Evolutionary conservation across 2,797 vertebrate genomes (phyloP).

Genomic region (Pseudochirops cupreus): DNA sequence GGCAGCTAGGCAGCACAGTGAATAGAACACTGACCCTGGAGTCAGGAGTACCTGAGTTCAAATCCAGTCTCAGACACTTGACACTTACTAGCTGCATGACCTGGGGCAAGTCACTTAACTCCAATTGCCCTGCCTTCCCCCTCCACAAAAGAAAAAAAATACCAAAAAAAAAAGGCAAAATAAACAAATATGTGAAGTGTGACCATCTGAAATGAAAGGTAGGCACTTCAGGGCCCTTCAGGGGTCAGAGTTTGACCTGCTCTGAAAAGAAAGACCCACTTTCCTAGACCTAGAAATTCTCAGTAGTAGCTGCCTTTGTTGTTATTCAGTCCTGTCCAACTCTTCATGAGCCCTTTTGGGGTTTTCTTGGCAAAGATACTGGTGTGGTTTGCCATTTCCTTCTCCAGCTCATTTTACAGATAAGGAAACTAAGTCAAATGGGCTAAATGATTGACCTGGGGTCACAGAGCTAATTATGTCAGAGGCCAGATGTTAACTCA

Average conservation of each 20-base stretch:
- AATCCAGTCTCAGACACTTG: too few relatives aligned
- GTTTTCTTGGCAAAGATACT: background rate
- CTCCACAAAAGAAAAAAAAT: too few relatives aligned
- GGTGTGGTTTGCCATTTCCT: background rate
- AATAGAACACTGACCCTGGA: too few relatives aligned
- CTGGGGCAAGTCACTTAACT: too few relatives aligned
- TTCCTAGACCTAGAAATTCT: background rate
- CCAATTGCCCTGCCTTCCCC: too few relatives aligned
- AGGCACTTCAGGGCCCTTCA: background rate
- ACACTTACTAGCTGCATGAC: too few relatives aligned
- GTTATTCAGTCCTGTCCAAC: background rate
- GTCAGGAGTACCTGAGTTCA: too few relatives aligned
- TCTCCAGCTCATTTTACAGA: background rate
- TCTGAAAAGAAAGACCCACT: background rate
- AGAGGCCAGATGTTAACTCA: background rate
- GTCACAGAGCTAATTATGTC: background rate
- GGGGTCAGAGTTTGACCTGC: background rate
- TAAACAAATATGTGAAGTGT: background rate
- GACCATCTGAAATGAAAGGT: background rate
- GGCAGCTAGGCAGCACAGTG: too few relatives aligned
- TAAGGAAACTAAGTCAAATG: background rate
- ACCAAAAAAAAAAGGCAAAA: too few relatives aligned
- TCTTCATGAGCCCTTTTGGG: background rate
- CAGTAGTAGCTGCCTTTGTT: background rate
- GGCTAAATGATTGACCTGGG: too few relatives aligned